Percentiles rank a stretch among this genome's conserved stretches.
phyloP scores from a whole-genome alignment of 2,797 vertebrate genomes.

The Syngnathus rostellatus region DNA sequence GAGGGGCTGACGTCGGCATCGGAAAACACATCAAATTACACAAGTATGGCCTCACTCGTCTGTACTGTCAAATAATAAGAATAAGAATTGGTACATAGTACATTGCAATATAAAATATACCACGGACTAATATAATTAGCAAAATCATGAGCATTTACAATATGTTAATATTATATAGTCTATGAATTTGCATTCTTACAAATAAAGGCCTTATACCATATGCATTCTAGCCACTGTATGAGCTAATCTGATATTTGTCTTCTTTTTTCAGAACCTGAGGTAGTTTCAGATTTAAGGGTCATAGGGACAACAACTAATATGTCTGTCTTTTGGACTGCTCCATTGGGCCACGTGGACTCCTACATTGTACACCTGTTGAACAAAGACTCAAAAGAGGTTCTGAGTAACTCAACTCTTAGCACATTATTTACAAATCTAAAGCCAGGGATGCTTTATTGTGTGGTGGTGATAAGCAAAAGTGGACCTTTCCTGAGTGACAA shows the following conservation, averaged over 20 bases:
- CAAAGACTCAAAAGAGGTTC: rapidly evolving
- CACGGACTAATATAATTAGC: no score
- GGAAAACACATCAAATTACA: neutral
- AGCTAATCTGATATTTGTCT: neutral
- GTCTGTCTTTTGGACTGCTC: constrained; percentile 44
- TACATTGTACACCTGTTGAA: constrained; percentile 28
- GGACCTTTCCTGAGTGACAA: constrained; percentile 9
- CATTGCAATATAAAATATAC: no score
- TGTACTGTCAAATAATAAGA: neutral
- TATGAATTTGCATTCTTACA: no score
- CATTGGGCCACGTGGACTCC: constrained; percentile 27
- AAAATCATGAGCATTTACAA: no score
- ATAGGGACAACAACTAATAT: constrained; percentile 37
- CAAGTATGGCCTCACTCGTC: constrained; percentile 45
- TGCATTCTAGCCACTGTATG: neutral
- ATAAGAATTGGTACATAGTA: neutral
- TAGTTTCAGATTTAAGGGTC: constrained; percentile 24
- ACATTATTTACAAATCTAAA: constrained; percentile 5
- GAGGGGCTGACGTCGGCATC: constrained; percentile 24
- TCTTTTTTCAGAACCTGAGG: constrained; percentile 37
- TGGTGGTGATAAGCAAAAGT: constrained; percentile 31
- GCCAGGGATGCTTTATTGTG: constrained; percentile 50
- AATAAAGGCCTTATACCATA: no score
- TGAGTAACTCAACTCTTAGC: neutral
- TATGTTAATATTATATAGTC: no score